Conservation (phyloP, 1,140 invertebrate genomes). For the Aphelinus atriplicis region DNA sequence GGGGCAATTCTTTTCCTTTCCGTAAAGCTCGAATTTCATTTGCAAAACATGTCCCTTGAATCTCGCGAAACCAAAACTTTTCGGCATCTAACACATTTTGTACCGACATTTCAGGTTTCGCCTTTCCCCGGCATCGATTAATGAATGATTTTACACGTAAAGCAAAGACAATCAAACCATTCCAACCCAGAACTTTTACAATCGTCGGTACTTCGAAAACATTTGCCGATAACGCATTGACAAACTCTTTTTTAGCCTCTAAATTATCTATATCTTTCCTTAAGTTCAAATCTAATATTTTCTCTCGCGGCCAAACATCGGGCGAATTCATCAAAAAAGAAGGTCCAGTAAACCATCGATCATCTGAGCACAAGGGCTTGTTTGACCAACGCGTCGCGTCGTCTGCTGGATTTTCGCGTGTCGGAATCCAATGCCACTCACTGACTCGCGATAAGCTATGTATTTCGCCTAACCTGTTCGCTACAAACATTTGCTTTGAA, state of each 20-base stretch:
- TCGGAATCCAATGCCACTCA: conserved; percentile 20
- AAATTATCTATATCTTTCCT: too few species aligned
- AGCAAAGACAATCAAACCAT: neutral
- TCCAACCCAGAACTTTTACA: neutral
- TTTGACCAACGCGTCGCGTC: neutral
- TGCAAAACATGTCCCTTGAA: neutral
- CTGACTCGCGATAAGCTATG: neutral
- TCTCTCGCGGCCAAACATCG: neutral
- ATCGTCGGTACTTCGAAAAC: too few species aligned
- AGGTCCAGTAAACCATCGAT: conserved; percentile 9
- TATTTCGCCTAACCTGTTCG: neutral
- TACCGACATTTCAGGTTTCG: neutral
- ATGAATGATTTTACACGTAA: neutral
- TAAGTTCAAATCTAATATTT: neutral
- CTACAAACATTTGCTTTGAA: conserved; percentile 38
- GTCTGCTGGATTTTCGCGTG: neutral
- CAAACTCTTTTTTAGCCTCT: neutral
- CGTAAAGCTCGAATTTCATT: neutral
- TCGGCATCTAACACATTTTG: neutral
- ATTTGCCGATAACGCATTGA: neutral
- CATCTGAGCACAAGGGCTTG: neutral
- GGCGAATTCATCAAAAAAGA: neutral
- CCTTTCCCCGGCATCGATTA: neutral
- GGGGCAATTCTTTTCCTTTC: neutral
- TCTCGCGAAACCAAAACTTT: neutral